Base-by-base conservation (phyloP, 2,797 vertebrate genomes). In the Phrynocephalus forsythii region DNA sequence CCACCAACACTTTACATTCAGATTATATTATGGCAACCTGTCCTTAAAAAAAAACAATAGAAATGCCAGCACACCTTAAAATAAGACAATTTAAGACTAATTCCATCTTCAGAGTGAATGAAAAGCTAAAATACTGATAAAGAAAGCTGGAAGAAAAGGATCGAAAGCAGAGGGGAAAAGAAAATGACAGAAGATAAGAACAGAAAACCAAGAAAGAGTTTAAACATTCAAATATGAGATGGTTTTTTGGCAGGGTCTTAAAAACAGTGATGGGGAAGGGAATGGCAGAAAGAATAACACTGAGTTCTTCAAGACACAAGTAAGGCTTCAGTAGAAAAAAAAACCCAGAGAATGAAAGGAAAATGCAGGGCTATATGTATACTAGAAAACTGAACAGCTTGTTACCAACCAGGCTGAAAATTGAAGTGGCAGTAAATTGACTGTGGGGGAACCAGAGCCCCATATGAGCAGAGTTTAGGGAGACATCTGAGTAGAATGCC, bases 71-170 rank as follows among this genome's bases (percentile, higher is more conserved):
- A 90, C 87, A 85, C 79, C 88, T 77, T 79, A 73, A 86, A 72
- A 26, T 22, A 28, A 63, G 68, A 80, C 16, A 44, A 63, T 86
- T 24, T 67, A 90, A 90, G 73, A 86, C 44, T 44, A 1, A 0
- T 72, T 7, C 90, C 80, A 92, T 86, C 68, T 92, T 91, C 83
- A 86, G 48, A 79, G 63, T 80, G 90, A 92, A 91, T 68, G 63
- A 91, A 92, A 88, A 92, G 93, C 87, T 38, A 91, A 89, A 92
- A 91, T 93, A 88, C 91, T 92, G 90, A 89, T 92, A 92, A 91
- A 84, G 91, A 80, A 91, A 44, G 79, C 73, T 73, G 89, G 68
- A 3, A 28, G 67, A 60, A 73, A 88, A 87, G 69, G 91, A 86
- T 20, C 63, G 79, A 28, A 20, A n/a, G 79, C 84, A 77, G 89